Conservation (phyloP, 2,113 vertebrate genomes). For the Sterrhoptilus dennistouni region DNA sequence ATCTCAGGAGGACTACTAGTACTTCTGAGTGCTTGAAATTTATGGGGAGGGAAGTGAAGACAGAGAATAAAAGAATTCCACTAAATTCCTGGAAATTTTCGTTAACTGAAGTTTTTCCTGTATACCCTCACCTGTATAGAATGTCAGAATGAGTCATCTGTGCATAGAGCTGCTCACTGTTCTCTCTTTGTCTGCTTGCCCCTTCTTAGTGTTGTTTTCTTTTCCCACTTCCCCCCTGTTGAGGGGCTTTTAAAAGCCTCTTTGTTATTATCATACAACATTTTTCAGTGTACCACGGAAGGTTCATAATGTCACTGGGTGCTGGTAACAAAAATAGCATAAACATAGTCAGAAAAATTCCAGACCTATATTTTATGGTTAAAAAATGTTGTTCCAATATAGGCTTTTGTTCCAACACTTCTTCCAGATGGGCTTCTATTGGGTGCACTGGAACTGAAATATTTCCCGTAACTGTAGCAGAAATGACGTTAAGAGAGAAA, state of each 20-base stretch:
- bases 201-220: background rate
- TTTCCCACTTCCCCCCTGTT: background rate
- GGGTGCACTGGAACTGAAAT: background rate
- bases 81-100: conserved; percentile 32
- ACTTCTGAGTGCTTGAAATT: conserved; percentile 6
- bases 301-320: background rate
- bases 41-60: background rate
- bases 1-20: conserved; percentile 23
- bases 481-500: conserved; percentile 22
- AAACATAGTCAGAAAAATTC: background rate
- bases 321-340: background rate
- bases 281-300: background rate
- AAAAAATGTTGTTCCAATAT: background rate
- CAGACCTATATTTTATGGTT: background rate
- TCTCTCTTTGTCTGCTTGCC: background rate
- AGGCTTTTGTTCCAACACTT: conserved; percentile 25
- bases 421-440: background rate
- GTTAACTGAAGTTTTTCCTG: background rate
- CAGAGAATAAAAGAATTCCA: background rate
- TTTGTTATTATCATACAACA: background rate
- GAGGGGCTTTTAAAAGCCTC: background rate
- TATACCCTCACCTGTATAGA: background rate
- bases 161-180: background rate
- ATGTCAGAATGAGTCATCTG: conserved; percentile 2
- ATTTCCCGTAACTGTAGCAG: conserved; percentile 5